phyloP scores from a whole-genome alignment of 2,113 vertebrate species.

The Elaphurus davidianus region DNA sequence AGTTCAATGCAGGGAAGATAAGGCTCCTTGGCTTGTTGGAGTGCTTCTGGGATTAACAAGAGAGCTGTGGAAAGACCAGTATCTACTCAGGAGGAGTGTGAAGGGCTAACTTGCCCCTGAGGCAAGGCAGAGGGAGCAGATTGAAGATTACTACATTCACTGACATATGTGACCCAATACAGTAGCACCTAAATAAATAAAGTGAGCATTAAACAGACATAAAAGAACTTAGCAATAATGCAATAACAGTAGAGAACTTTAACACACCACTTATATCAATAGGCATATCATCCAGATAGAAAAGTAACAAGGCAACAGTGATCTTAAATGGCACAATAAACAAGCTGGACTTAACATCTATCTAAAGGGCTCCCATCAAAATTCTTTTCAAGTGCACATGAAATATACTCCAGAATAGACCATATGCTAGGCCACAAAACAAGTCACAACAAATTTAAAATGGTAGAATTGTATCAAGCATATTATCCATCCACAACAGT shows the following conservation, averaged over 20 bases:
- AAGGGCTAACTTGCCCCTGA: background rate
- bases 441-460: background rate
- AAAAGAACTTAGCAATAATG: background rate
- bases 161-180: background rate
- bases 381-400: background rate
- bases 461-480: background rate
- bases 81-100: background rate
- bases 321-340: background rate
- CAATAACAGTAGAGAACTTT: background rate
- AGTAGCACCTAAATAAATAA: background rate
- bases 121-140: background rate
- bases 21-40: background rate
- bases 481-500: background rate
- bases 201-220: background rate
- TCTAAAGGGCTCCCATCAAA: background rate
- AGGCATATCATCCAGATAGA: background rate
- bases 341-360: background rate
- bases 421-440: background rate
- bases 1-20: background rate
- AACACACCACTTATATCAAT: background rate
- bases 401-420: background rate
- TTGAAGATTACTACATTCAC: background rate
- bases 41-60: background rate
- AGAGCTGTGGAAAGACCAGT: background rate
- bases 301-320: background rate